Evolutionary conservation across 2,888 invertebrate species (phyloP).

Genomic region (Dolichomitus sp.): DNA sequence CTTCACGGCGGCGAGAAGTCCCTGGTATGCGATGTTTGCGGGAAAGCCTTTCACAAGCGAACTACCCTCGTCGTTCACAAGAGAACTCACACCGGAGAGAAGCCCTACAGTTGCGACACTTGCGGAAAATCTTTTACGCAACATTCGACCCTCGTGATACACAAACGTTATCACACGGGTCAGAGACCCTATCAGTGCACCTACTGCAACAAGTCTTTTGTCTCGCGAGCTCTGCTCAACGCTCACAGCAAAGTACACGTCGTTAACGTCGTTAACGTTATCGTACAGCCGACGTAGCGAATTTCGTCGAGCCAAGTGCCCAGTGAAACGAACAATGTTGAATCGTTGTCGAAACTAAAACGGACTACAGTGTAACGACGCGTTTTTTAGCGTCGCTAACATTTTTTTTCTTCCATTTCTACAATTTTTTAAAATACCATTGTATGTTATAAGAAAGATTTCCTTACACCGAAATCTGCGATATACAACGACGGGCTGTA

Average conservation of each 20-base stretch:
- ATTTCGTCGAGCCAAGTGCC: not conserved
- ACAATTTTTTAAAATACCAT: constrained; percentile 18
- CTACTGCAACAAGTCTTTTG: constrained; percentile 84
- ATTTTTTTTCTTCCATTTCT: constrained; percentile 5
- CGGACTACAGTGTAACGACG: constrained; percentile 10
- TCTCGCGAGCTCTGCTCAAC: constrained; percentile 84
- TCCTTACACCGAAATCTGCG: constrained; percentile 31
- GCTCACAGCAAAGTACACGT: constrained; percentile 80
- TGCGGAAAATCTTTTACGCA: constrained; percentile 86
- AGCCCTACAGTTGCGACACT: constrained; percentile 85
- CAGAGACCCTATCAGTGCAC: constrained; percentile 85
- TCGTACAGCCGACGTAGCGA: constrained; percentile 62
- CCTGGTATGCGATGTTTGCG: constrained; percentile 84
- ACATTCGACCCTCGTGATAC: constrained; percentile 85
- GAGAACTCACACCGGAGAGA: constrained; percentile 86
- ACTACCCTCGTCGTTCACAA: constrained; percentile 85
- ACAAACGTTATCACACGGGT: constrained; percentile 86
- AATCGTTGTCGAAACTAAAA: not conserved
- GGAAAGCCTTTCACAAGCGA: constrained; percentile 85
- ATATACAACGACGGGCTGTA: constrained; percentile 55
- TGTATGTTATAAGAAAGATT: constrained; percentile 19
- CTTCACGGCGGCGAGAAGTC: constrained; percentile 85
- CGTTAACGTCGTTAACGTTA: constrained; percentile 40
- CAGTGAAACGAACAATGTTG: not conserved
- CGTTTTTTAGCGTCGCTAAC: not conserved